Conservation (phyloP, 2,888 invertebrate genomes). For the Cheilosia grossa region DNA sequence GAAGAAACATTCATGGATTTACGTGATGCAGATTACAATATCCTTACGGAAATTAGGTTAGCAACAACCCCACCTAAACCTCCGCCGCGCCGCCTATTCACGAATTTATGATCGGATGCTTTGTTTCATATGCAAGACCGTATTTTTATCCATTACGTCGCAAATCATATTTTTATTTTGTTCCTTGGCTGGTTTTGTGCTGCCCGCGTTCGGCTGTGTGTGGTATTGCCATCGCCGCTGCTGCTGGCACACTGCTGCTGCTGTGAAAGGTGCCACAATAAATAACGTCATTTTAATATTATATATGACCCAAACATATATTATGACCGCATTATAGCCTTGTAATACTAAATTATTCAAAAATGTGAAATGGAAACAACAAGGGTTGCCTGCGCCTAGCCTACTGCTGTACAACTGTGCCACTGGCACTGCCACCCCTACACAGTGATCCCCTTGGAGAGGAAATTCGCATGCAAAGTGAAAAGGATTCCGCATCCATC, state of each 20-base stretch:
- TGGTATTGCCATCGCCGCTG: slow-evolving; percentile 10
- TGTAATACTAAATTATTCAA: slow-evolving; percentile 75
- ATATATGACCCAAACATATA: slow-evolving; percentile 76
- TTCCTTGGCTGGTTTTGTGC: slow-evolving; percentile 4
- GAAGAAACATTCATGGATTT: slow-evolving; percentile 76
- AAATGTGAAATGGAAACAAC: slow-evolving; percentile 73
- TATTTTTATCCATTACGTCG: slow-evolving; percentile 77
- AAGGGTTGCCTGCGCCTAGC: slow-evolving; percentile 57
- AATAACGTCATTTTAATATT: slow-evolving; percentile 78
- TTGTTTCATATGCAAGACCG: slow-evolving; percentile 76
- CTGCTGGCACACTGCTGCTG: slow-evolving; percentile 26
- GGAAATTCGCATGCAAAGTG: slow-evolving; percentile 55
- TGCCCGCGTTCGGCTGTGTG: slow-evolving; percentile 7
- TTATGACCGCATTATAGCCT: slow-evolving; percentile 76
- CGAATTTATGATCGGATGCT: slow-evolving; percentile 69
- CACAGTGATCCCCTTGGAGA: slow-evolving; percentile 25
- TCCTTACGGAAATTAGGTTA: slow-evolving; percentile 76
- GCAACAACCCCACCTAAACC: slow-evolving; percentile 27
- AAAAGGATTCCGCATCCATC: slow-evolving; percentile 43
- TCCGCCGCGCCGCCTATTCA: slow-evolving; percentile 48
- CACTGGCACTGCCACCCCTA: background rate
- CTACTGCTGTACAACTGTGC: background rate
- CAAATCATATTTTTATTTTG: slow-evolving; percentile 76
- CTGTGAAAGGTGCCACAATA: slow-evolving; percentile 77
- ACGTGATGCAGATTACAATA: slow-evolving; percentile 76